Evolutionary conservation across 2,113 vertebrate species (phyloP).

Genomic region (Ptilorrhoa leucosticta): DNA sequence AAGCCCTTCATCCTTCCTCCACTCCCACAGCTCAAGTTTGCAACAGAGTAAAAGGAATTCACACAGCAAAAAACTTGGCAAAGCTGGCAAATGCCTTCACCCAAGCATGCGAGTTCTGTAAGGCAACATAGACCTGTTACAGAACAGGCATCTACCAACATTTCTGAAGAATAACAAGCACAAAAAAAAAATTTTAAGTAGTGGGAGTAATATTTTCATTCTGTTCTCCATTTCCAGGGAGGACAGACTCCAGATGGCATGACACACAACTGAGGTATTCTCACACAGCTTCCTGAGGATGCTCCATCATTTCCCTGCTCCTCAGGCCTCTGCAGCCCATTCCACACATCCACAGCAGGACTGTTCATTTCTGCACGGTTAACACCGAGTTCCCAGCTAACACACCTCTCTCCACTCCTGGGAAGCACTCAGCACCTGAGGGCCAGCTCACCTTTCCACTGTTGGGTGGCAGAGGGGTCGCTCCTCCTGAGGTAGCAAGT

Average conservation of each 20-base stretch:
- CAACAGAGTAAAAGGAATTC: background rate
- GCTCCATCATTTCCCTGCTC: background rate
- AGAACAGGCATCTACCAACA: background rate
- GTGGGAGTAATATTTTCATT: background rate
- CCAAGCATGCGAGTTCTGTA: background rate
- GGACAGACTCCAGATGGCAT: background rate
- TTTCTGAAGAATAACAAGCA: background rate
- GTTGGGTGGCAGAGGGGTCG: conserved; percentile 92
- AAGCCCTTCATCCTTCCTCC: background rate
- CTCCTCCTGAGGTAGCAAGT: conserved; percentile 96
- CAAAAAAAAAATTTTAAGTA: background rate
- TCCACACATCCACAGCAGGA: background rate
- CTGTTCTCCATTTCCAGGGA: background rate
- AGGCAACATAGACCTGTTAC: background rate
- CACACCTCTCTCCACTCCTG: background rate
- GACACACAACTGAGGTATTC: background rate
- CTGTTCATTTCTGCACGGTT: background rate
- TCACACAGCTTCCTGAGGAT: background rate
- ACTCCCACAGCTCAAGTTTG: background rate
- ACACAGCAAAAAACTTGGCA: background rate
- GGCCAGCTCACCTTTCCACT: conserved; percentile 87
- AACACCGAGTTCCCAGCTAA: background rate
- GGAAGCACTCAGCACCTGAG: background rate
- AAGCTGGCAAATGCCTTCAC: background rate
- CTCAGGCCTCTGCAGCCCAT: background rate